Base-by-base conservation (phyloP, 1,140 invertebrate species). In the Asobara japonica region DNA sequence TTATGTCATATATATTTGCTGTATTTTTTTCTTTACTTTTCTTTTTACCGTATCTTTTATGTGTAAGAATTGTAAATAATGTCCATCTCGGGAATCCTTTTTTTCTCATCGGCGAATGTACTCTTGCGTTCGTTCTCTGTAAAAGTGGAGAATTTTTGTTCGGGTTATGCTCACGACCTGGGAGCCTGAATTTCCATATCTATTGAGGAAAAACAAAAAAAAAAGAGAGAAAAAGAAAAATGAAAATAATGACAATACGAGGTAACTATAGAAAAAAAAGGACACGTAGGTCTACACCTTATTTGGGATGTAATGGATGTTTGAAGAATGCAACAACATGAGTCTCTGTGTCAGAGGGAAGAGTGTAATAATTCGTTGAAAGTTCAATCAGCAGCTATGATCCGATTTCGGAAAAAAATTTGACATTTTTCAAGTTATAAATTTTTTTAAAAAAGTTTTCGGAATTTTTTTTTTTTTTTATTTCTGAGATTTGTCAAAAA, bases 51-150 rank as follows among this genome's bases (percentile, higher is more conserved):
- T 67, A 61, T 71, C 36, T 10, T 73, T 75, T 73, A 75, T 73
- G 66, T 78, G 77, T 80, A 85, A 77, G 73, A 79, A 77, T 79
- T 82, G 79, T 79, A 83, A 81, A 85, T 82, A 75, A 83, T 62
- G 75, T 77, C 77, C 72, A 77, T 76, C 48, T 81, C 76, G 73
- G 75, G 71, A 79, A 81, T 79, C 79, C 77, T 79, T 79, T 80
- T 80, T 66, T 80, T 80, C 80, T 83, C 77, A 67, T 83, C 76
- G 71, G 76, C 77, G 76, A 82, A 84, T 82, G 77, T 74, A 72
- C 65, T 83, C 79, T 83, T 82, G 77, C 80, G 71, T 78, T 83
- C 77, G 75, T 79, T 82, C 81, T 83, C 82, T 83, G 80, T 77
- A 79, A 80, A 80, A 80, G 71, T 78, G 78, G 77, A 76, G 76